Evolutionary conservation across 1,140 invertebrate species (phyloP).

Genomic region (Pseudobourletiella spinata): DNA sequence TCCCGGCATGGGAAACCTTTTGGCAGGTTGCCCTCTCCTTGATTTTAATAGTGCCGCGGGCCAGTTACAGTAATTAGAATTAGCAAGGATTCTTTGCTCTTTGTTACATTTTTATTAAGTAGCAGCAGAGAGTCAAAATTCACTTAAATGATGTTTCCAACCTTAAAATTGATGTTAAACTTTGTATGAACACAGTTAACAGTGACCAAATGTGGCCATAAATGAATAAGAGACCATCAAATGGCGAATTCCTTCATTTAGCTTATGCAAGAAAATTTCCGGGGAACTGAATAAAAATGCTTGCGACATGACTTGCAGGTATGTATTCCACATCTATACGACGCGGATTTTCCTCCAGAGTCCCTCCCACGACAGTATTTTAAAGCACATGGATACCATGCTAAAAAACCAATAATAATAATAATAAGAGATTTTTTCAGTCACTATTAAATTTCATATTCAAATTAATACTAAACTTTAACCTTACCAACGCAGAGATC

Average conservation of each 20-base stretch:
- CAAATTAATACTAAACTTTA: not conserved
- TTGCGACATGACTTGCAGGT: conserved; percentile 82
- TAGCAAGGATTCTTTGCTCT: no score
- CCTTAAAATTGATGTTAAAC: no score
- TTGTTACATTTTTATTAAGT: no score
- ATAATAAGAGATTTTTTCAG: no score
- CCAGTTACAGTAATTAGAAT: no score
- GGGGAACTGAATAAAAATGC: conserved; percentile 71
- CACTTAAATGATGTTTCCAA: no score
- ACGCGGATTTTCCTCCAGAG: conserved; percentile 49
- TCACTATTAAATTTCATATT: not conserved
- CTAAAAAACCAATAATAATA: conserved; percentile 4
- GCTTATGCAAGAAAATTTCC: conserved; percentile 69
- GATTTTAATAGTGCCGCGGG: no score
- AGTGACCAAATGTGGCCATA: no score
- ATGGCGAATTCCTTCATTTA: not conserved
- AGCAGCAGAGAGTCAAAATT: no score
- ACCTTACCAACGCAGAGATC: conserved; percentile 65
- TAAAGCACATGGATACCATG: conserved; percentile 83
- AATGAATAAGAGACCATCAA: no score
- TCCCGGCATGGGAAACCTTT: conserved; percentile 33
- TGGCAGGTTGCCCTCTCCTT: no score
- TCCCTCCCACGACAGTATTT: conserved; percentile 81
- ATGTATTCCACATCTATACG: conserved; percentile 89
- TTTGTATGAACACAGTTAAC: no score